Base-by-base conservation (phyloP, 2,888 invertebrate genomes). In the Agrochola lota region DNA sequence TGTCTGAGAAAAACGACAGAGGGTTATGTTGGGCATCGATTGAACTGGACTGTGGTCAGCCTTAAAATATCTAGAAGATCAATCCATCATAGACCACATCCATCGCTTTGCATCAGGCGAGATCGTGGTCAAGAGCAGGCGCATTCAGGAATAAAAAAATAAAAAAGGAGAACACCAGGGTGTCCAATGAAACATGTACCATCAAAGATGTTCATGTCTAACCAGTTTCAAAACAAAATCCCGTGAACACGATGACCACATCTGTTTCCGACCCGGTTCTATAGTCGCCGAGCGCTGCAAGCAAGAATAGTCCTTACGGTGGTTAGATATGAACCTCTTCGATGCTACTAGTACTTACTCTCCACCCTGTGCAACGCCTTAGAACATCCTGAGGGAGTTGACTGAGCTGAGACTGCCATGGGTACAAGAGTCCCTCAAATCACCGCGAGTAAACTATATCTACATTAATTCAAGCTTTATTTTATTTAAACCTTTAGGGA, bases 391-490 rank as follows among this genome's bases (percentile, higher is more conserved):
- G 8, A 49, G 17, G 43, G 20, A 62, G 23, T 46, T 64, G 8
- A 30, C 12, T 26, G 9, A 43, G 9, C 59, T 30, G 5, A 43
- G n/a, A 55, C 52, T 35, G 35, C 35, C 35, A 35, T 35, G 2
- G 2, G 9, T 6, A 30, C n/a, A 52, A 43, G n/a, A 15, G 6
- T 75, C 6, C 30, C 35, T 74, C 23, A 74, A 74, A 60, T 74
- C n/a, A 23, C 35, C 15, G 6, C 8, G 1, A 20, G 8, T n/a
- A 30, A 55, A 57, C 2, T 17, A 71, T 6, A 26, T 6, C 11
- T 43, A 40, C 40, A 60, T 66, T 74, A 15, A 52, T 17, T 46
- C 9, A 26, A 69, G 35, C n/a, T 23, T 46, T 9, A n/a, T 72
- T 59, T 35, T 20, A 71, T 30, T 15, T n/a, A 23, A 30, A 40